Conservation (phyloP, 2,113 vertebrate species). For the Macaca nemestrina region DNA sequence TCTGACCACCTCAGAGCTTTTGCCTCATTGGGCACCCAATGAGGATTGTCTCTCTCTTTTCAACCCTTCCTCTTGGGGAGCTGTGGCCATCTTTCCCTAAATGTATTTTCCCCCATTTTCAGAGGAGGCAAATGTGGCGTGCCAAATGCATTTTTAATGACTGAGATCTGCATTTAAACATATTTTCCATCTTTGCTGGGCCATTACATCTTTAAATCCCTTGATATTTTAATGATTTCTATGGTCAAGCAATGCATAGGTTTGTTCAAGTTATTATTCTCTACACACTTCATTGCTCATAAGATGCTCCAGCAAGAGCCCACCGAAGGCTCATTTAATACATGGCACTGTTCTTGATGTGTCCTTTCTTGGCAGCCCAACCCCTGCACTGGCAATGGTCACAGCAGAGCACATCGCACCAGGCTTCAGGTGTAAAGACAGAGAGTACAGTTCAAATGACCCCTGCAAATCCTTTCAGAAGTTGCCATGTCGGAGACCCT, state of each 20-base stretch:
- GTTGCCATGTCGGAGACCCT: neutral
- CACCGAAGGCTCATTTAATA: neutral
- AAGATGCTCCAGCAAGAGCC: neutral
- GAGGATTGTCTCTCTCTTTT: neutral
- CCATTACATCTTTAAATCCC: slow-evolving; percentile 64
- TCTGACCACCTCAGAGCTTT: neutral
- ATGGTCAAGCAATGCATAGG: neutral
- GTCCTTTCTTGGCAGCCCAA: neutral
- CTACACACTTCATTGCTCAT: neutral
- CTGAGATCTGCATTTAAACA: neutral
- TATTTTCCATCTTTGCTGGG: slow-evolving; percentile 48
- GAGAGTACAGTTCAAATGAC: neutral
- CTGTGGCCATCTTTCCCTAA: neutral
- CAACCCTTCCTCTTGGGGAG: neutral
- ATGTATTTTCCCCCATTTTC: neutral
- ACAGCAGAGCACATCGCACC: neutral
- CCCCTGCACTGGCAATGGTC: neutral
- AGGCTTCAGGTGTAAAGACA: neutral
- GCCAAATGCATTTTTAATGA: slow-evolving; percentile 65
- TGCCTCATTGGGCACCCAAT: neutral
- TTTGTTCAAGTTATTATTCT: neutral
- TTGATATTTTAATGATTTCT: slow-evolving; percentile 47
- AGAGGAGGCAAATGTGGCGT: neutral
- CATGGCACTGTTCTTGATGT: neutral
- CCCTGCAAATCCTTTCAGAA: neutral